phyloP scores from a whole-genome alignment of 2,797 vertebrate species.

The Oreonectes daqikongensis region DNA sequence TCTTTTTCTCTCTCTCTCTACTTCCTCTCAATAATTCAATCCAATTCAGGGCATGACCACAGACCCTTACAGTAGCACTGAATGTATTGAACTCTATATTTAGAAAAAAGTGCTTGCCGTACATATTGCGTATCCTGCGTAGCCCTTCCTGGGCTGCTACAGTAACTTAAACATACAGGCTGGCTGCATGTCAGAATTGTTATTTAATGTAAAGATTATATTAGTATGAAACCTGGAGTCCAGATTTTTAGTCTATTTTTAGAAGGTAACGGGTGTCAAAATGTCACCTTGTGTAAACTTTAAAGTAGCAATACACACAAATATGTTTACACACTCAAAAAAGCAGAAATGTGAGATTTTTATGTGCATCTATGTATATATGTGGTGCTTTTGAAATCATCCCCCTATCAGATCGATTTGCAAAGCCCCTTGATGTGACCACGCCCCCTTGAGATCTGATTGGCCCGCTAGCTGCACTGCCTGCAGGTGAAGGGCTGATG shows the following conservation, averaged over 20 bases:
- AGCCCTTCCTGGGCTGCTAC: background rate
- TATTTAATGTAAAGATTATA: too few relatives aligned
- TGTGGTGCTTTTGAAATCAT: slow-evolving; percentile 35
- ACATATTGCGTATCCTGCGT: background rate
- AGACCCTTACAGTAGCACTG: slow-evolving; percentile 44
- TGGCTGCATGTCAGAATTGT: too few relatives aligned
- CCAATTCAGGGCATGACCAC: slow-evolving; percentile 51
- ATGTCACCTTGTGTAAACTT: too few relatives aligned
- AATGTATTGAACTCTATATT: slow-evolving; percentile 44
- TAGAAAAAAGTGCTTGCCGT: slow-evolving; percentile 23
- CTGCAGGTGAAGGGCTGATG: slow-evolving; percentile 52
- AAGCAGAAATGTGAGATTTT: slow-evolving; percentile 2
- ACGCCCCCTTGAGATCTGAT: slow-evolving; percentile 60
- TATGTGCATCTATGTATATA: slow-evolving; percentile 18
- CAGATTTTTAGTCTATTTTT: too few relatives aligned
- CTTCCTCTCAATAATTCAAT: slow-evolving; percentile 58
- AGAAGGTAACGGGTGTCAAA: too few relatives aligned
- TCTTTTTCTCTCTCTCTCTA: slow-evolving; percentile 33
- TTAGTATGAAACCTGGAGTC: too few relatives aligned
- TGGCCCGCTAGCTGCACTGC: slow-evolving; percentile 36
- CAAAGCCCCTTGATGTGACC: slow-evolving; percentile 50
- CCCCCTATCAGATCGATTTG: slow-evolving; percentile 53
- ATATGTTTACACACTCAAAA: background rate
- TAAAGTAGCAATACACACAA: background rate
- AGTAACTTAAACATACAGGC: background rate